Evolutionary conservation across 2,113 vertebrate species (phyloP), one percentile per base, ranked within the genome.

Genomic region (Scophthalmus maximus): DNA sequence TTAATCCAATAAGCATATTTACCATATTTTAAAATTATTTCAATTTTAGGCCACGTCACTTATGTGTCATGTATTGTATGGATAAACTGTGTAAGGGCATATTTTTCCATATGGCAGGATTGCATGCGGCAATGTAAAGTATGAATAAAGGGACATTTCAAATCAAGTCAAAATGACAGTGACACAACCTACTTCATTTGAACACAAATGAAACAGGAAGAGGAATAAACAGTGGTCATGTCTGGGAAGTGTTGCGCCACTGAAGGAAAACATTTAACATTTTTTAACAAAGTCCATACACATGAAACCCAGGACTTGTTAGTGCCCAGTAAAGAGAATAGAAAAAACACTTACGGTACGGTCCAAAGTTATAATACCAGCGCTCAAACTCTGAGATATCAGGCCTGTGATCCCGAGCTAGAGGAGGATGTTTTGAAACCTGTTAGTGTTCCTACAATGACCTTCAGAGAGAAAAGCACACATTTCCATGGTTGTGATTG

Each of bases 311-410:
- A 25, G 38, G 42, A 30, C 22, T 15, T 68, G 84, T 87, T 83
- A 87, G 81, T 86, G 65, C 77, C 81, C 72, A 52, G 15, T 56
- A 44, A 82, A 81, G 17, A 82, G 75, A 90, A 89, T 23, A 55
- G 66, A 83, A 83, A n/a, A 76, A 64, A 66, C 87, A 95, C 94
- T 95, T 94, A 95, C 94, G 84, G 86, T 92, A 84, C 20, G 91
- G 88, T 92, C 92, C 92, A 88, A 87, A 88, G 91, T 91, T 92
- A 91, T 93, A 88, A 87, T 86, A 89, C 94, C 93, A 94, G 85
- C 91, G 90, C 64, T 95, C 92, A 90, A 83, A 90, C 32, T 94
- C 93, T 79, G 94, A 93, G 56, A 91, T 70, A 76, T 92, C 92
- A 89, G 93, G 90, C 86, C 89, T 92, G 81, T 89, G 85, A 83